A percentile compares a stretch with the other conserved stretches of the same genome.
phyloP scores from a whole-genome alignment of 1,140 invertebrate genomes.

The Dreissena polymorpha region DNA sequence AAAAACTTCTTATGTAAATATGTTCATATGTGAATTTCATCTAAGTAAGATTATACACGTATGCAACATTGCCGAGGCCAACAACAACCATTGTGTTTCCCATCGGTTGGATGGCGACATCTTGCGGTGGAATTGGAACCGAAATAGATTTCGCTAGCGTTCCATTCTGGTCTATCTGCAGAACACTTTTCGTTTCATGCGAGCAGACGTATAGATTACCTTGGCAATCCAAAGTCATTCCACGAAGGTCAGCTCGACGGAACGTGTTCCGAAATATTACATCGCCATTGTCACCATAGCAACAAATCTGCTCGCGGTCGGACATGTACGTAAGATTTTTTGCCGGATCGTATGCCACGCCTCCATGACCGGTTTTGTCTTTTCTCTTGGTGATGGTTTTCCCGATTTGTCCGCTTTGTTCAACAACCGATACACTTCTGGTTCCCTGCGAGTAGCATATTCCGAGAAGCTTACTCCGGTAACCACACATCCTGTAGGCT shows the following conservation, averaged over 20 bases:
- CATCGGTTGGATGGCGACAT: constrained; percentile 57
- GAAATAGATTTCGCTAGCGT: constrained; percentile 41
- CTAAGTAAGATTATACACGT: constrained; percentile 45
- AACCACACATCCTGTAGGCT: constrained; percentile 43
- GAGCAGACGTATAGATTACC: constrained; percentile 54
- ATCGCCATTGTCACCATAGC: constrained; percentile 36
- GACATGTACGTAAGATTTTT: constrained; percentile 53
- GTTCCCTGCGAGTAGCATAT: constrained; percentile 39
- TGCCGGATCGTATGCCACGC: constrained; percentile 40
- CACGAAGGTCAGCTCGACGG: constrained; percentile 44
- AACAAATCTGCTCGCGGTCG: constrained; percentile 39
- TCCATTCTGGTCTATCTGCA: constrained; percentile 45
- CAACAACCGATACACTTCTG: constrained; percentile 36
- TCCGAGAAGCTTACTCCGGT: constrained; percentile 29
- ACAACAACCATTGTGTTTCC: constrained; percentile 52
- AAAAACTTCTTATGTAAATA: too few species aligned
- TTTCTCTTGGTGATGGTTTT: constrained; percentile 43
- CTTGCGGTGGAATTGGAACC: constrained; percentile 51
- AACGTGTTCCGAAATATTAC: constrained; percentile 50
- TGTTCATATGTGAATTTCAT: too few species aligned
- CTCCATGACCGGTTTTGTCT: constrained; percentile 46
- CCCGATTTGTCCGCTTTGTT: constrained; percentile 35
- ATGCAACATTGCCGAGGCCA: constrained; percentile 40
- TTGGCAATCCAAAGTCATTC: constrained; percentile 50
- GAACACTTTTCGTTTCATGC: constrained; percentile 37